Base-by-base conservation (phyloP, 2,113 vertebrate genomes). In the Hucho hucho region DNA sequence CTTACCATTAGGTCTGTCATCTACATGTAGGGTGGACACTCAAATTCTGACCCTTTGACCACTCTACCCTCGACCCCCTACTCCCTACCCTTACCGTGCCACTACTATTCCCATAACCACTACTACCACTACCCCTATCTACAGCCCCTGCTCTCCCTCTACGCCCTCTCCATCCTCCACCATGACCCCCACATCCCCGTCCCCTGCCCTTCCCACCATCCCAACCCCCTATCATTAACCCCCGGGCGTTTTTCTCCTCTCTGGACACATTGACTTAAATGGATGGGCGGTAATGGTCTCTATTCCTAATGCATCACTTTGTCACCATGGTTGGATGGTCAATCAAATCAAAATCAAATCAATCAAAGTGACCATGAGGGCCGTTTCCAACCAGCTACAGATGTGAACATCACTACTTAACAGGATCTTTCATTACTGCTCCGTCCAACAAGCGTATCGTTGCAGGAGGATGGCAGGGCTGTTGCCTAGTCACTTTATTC, bases 241-340 rank as follows among this genome's bases (percentile, higher is more conserved):
- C 20, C 74, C 22, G 20, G 25, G 25, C 1, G n/a, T 22, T 22
- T 7, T 16, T 61, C 58, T 61, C 20, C 66, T 76, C 84, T 67
- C 72, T 47, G 43, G 75, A 47, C 61, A 82, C 71, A 59, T 76
- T 82, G 84, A 86, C 76, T 80, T 79, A 78, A 84, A 89, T 84
- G 76, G 75, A 78, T 70, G 67, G 58, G 61, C 53, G 77, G 53
- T 82, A 85, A 84, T 80, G 74, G 75, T 66, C 80, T 79, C 53
- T 64, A 67, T 26, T 72, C 79, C 84, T 82, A 78, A 75, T 87
- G 79, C 84, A 85, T 82, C 82, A 64, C 61, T 74, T 81, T 79
- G 89, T 77, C 71, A 81, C 84, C 81, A 32, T 75, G 77, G 56
- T 69, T 20, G 58, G 74, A 83, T 64, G 74, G 78, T 74, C 64